Evolutionary conservation across 2,113 vertebrate species (phyloP).

Genomic region (Steatornis caripensis): DNA sequence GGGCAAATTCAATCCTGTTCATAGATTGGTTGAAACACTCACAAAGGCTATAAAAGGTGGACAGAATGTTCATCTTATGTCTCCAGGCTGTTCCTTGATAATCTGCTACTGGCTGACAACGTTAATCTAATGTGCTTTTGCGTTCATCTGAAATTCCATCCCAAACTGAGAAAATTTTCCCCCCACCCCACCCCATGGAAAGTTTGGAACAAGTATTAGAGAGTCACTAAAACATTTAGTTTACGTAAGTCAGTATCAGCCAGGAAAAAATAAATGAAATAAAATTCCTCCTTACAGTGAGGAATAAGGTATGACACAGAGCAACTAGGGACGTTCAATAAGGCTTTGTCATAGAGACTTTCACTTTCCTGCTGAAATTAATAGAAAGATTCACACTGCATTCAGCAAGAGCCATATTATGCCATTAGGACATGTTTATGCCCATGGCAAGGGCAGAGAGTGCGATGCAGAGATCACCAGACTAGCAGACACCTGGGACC

Average conservation of each 20-base stretch:
- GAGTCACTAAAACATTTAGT: background rate
- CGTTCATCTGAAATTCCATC: background rate
- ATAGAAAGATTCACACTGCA: background rate
- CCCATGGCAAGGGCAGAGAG: background rate
- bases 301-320: background rate
- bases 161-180: background rate
- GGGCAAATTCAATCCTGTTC: rapidly evolving
- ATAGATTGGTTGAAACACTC: background rate
- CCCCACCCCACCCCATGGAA: rapidly evolving
- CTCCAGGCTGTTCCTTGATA: background rate
- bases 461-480: background rate
- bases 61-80: background rate
- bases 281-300: background rate
- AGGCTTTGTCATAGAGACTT: background rate
- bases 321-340: background rate
- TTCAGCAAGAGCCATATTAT: background rate
- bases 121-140: background rate
- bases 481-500: background rate
- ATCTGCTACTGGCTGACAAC: background rate
- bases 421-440: background rate
- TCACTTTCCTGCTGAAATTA: background rate
- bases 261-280: too few species aligned
- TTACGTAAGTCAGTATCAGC: background rate
- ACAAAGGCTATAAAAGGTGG: background rate
- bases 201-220: background rate